phyloP scores from a whole-genome alignment of 2,888 invertebrate genomes.

The Yponomeuta cagnagella region DNA sequence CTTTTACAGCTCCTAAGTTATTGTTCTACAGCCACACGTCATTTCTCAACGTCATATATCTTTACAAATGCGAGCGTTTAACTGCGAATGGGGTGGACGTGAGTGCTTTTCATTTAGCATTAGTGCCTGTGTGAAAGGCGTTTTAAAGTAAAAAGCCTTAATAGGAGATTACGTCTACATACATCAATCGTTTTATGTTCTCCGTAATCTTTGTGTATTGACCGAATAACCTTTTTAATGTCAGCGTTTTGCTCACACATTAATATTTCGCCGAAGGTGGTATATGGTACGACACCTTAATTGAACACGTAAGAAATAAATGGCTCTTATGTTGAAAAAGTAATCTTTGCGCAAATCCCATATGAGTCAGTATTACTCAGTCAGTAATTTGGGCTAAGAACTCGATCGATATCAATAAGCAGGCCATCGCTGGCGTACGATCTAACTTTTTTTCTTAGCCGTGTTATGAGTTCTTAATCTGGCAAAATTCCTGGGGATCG shows the following conservation, averaged over 20 bases:
- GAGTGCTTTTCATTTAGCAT: slow-evolving; percentile 54
- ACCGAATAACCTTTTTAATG: neutral
- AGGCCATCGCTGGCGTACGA: neutral
- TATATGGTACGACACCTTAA: too few relatives aligned
- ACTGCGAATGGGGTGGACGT: slow-evolving; percentile 41
- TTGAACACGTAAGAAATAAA: too few relatives aligned
- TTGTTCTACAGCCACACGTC: slow-evolving; percentile 63
- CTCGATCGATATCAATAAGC: neutral
- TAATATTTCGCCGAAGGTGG: neutral
- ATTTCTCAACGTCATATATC: slow-evolving; percentile 65
- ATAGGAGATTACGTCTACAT: neutral
- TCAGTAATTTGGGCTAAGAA: neutral
- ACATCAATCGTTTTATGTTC: neutral
- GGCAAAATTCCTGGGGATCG: neutral
- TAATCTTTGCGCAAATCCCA: too few relatives aligned
- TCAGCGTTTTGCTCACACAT: neutral
- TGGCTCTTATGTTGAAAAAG: too few relatives aligned
- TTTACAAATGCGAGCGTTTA: slow-evolving; percentile 30
- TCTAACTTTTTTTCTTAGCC: neutral
- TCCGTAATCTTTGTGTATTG: neutral
- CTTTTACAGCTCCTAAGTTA: slow-evolving; percentile 59
- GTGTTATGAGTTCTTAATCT: slow-evolving; percentile 7
- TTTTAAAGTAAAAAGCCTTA: neutral
- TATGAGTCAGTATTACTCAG: neutral
- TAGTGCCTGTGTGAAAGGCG: slow-evolving; percentile 26